These are phyloP conservation scores for Blera fallax DNA, from an alignment of 2,888 invertebrate species.

Conservation along the genomic window DNA sequence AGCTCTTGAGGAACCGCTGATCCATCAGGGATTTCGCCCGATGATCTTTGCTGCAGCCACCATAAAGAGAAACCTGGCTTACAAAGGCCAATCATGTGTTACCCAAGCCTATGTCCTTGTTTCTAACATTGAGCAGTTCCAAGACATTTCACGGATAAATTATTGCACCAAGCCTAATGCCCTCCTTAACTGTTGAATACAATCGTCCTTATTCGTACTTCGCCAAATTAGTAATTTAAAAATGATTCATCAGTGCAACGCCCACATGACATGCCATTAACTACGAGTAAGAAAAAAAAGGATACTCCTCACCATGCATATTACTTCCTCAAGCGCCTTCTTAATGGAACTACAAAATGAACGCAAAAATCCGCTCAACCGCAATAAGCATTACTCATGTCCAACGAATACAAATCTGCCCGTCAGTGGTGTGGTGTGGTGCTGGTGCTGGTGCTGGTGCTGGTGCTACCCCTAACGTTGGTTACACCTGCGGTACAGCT, in stretches of 20 bases:
- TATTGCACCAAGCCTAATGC: no score
- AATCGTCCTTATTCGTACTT: not conserved
- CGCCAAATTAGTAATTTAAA: not conserved
- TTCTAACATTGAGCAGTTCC: no score
- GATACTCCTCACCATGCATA: not conserved
- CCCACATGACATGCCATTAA: not conserved
- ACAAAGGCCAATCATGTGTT: no score
- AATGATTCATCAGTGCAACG: not conserved
- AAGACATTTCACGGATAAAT: no score
- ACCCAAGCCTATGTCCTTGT: no score
- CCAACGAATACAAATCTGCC: conserved; percentile 40
- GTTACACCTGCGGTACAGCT: conserved; percentile 49
- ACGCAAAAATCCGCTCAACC: conserved; percentile 25
- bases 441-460: conserved; percentile 47
- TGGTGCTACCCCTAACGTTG: conserved; percentile 18
- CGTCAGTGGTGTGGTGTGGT: conserved; percentile 30
- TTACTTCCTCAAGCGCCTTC: conserved; percentile 1
- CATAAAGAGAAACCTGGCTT: no score
- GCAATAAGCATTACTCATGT: conserved; percentile 60
- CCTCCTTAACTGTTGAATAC: no score
- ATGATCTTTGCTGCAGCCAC: no score
- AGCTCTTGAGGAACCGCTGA: no score
- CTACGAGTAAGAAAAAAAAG: not conserved
- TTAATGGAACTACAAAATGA: conserved; percentile 34
- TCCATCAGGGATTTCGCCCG: no score